Conservation (phyloP, 2,797 vertebrate species). For the Mormyrops boulengeri region DNA sequence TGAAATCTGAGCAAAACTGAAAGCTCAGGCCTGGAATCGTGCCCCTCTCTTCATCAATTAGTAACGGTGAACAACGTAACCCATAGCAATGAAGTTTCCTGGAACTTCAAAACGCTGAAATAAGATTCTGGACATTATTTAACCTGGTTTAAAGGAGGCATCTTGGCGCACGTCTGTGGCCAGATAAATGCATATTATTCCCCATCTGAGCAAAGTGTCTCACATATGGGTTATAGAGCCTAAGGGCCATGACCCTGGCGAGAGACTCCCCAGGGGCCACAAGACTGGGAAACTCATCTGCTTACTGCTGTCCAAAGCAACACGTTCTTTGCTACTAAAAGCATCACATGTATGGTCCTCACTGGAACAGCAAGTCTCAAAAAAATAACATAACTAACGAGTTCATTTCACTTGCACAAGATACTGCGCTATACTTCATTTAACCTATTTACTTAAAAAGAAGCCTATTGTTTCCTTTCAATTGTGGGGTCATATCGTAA, state of each 20-base stretch:
- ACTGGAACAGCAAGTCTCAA: neutral
- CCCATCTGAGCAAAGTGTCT: neutral
- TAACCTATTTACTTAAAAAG: neutral
- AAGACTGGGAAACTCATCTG: neutral
- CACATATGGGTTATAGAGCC: neutral
- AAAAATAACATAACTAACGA: constrained; percentile 17
- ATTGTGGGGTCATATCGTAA: neutral
- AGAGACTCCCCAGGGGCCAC: neutral
- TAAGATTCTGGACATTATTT: neutral
- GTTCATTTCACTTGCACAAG: neutral
- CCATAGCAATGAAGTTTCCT: neutral
- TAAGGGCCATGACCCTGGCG: neutral
- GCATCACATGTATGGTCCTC: neutral
- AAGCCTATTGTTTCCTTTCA: neutral
- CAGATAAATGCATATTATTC: neutral
- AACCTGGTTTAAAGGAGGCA: neutral
- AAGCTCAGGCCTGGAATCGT: neutral
- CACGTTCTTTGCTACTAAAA: neutral
- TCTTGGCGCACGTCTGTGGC: neutral
- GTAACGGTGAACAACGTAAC: neutral
- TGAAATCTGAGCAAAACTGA: constrained; percentile 20
- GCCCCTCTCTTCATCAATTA: neutral
- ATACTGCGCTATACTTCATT: neutral
- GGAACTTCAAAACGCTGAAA: neutral
- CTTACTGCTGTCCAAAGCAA: neutral